A percentile compares a stretch with the other conserved stretches of the same genome.
Evolutionary conservation across 2,888 invertebrate genomes (phyloP).

Genomic region (Cantharis flavilabris): DNA sequence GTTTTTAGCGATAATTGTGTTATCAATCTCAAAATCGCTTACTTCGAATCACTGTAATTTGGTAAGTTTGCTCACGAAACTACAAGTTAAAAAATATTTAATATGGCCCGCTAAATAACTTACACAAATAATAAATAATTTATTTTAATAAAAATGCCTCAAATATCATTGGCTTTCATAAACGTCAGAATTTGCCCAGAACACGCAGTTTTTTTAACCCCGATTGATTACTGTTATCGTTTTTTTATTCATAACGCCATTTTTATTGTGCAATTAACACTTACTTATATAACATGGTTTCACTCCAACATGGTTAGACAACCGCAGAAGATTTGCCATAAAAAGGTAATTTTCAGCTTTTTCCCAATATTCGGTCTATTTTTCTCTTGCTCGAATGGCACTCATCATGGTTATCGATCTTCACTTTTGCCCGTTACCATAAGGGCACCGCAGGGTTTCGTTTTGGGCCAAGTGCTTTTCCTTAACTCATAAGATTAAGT

Average conservation of each 20-base stretch:
- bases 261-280: not conserved
- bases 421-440: too few relatives aligned
- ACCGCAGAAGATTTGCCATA: not conserved
- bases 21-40: conserved; percentile 16
- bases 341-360: not conserved
- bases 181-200: not conserved
- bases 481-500: too few relatives aligned
- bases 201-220: not conserved
- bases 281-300: not conserved
- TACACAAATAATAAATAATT: not conserved
- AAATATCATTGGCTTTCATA: not conserved
- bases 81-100: not conserved
- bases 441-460: too few relatives aligned
- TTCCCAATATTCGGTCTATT: too few relatives aligned
- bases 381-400: too few relatives aligned
- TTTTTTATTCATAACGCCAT: not conserved
- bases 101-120: not conserved
- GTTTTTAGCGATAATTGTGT: conserved; percentile 17
- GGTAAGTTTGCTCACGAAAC: conserved; percentile 13
- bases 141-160: not conserved
- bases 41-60: conserved; percentile 14
- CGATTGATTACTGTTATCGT: not conserved
- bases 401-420: too few relatives aligned
- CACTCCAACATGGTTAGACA: not conserved
- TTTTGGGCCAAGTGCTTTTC: too few relatives aligned